Conservation (phyloP, 2,888 invertebrate species). For the Galerucella pusilla region DNA sequence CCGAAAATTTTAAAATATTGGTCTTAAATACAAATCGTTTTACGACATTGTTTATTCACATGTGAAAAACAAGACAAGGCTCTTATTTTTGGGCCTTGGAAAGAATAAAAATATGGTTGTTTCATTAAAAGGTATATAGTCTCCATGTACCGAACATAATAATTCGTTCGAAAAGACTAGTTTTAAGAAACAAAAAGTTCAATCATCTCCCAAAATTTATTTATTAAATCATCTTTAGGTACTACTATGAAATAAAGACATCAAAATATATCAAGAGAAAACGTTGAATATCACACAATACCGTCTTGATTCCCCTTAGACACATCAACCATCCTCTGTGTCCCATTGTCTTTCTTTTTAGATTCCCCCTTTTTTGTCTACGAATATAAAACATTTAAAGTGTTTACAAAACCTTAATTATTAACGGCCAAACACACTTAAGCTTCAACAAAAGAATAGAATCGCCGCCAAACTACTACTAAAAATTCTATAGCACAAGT, state of each 20-base stretch:
- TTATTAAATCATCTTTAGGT: no score
- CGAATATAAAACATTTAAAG: slow-evolving; percentile 62
- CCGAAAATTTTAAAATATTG: no score
- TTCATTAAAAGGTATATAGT: no score
- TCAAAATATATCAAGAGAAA: not conserved
- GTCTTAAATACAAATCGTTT: no score
- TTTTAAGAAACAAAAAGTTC: no score
- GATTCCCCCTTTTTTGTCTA: slow-evolving; percentile 47
- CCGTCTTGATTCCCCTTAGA: not conserved
- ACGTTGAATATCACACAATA: not conserved
- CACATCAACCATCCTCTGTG: not conserved
- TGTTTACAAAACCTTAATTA: slow-evolving; percentile 63
- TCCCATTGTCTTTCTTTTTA: slow-evolving; percentile 40
- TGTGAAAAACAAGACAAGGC: no score
- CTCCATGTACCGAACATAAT: no score
- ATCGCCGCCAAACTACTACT: slow-evolving; percentile 33
- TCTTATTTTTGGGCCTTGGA: no score
- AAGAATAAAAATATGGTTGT: no score
- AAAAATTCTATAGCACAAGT: slow-evolving; percentile 40
- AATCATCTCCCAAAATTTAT: no score
- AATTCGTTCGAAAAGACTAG: no score
- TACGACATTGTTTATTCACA: no score
- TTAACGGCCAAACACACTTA: slow-evolving; percentile 62
- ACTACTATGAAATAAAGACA: not conserved
- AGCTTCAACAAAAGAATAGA: slow-evolving; percentile 51